Evolutionary conservation across 2,888 invertebrate species (phyloP).

Genomic region (Coecobrya sp.): DNA sequence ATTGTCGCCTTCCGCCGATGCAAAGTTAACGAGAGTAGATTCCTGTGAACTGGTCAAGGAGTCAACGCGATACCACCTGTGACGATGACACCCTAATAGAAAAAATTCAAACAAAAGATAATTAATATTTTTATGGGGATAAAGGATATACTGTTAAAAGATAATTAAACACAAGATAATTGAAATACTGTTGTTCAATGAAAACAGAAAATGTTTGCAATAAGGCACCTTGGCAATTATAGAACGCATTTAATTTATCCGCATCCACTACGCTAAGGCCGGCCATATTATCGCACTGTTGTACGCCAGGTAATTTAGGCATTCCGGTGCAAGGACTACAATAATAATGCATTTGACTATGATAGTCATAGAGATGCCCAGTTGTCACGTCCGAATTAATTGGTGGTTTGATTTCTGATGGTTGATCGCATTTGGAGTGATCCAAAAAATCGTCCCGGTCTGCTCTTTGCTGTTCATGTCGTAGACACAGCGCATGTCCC

Average conservation of each 20-base stretch:
- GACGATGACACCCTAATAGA: neutral
- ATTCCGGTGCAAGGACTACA: neutral
- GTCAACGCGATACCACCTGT: neutral
- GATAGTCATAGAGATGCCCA: neutral
- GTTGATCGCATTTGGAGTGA: neutral
- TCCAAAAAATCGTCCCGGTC: neutral
- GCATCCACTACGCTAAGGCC: neutral
- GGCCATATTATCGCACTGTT: no score
- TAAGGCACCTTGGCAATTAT: neutral
- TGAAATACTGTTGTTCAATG: no score
- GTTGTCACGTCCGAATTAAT: neutral
- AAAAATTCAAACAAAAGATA: neutral
- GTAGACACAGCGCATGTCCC: neutral
- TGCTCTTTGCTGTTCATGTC: neutral
- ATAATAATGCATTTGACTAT: neutral
- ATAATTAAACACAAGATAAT: no score
- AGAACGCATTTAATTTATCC: neutral
- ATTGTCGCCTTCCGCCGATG: neutral
- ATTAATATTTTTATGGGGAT: neutral
- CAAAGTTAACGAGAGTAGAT: neutral
- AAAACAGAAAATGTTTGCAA: neutral
- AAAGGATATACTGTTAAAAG: neutral
- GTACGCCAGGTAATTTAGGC: neutral
- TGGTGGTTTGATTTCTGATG: neutral
- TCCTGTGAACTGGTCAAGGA: neutral